A percentile compares a stretch with the other conserved stretches of the same genome.
These are phyloP conservation scores for Onychostruthus taczanowskii DNA, from an alignment of 2,113 vertebrate species.

Conservation along the genomic window DNA sequence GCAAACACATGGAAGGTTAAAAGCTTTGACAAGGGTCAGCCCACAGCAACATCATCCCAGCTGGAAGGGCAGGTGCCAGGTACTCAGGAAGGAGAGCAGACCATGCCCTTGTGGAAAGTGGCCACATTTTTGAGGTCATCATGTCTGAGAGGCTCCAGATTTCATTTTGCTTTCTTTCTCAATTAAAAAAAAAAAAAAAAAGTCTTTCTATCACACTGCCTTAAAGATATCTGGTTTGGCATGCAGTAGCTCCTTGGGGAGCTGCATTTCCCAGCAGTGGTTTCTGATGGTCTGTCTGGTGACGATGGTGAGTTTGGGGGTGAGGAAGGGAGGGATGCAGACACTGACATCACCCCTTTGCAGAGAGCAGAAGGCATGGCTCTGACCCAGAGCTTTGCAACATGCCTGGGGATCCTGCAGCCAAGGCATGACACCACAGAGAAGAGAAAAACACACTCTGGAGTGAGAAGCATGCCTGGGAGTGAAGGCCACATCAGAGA, in stretches of 20 bases:
- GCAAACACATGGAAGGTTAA: neutral
- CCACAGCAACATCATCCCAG: neutral
- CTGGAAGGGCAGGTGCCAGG: neutral
- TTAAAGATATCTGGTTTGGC: neutral
- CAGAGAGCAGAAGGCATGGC: neutral
- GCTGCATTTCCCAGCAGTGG: neutral
- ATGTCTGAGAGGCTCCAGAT: neutral
- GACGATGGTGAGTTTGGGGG: neutral
- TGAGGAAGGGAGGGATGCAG: neutral
- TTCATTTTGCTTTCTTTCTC: neutral
- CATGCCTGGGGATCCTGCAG: neutral
- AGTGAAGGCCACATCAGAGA: neutral
- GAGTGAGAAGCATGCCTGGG: neutral
- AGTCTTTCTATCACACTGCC: neutral
- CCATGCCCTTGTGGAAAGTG: neutral
- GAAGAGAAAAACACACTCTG: neutral
- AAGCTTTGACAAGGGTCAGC: neutral
- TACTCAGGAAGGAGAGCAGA: neutral
- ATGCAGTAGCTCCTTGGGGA: neutral
- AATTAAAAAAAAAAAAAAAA: neutral
- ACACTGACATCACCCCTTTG: neutral
- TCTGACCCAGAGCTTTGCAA: slow-evolving; percentile 2
- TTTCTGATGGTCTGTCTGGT: neutral
- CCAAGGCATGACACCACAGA: neutral
- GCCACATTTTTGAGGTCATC: neutral